Percentiles rank a stretch among this genome's conserved stretches.
These are phyloP conservation scores for Eutolmus rufibarbis DNA, from an alignment of 2,888 invertebrate species.

Conservation along the genomic window DNA sequence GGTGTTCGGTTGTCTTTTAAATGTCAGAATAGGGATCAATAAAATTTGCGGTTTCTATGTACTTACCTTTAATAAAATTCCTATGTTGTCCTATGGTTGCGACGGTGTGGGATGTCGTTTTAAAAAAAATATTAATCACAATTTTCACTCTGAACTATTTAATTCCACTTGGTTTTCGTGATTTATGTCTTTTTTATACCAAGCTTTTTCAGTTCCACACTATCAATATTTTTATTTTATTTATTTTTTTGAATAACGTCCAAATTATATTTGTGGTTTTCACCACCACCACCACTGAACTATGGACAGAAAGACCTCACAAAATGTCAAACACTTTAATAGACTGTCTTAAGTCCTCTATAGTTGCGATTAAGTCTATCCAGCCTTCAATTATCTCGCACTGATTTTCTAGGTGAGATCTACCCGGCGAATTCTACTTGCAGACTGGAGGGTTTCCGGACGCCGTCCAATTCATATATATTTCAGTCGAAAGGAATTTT, in stretches of 20 bases:
- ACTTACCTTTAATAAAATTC: conserved; percentile 44
- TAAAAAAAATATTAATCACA: not conserved
- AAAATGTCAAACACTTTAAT: not conserved
- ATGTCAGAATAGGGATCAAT: not conserved
- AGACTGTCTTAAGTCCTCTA: not conserved
- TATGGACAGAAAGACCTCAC: not conserved
- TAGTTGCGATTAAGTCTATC: not conserved
- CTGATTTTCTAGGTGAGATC: conserved; percentile 39
- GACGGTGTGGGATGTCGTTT: not conserved
- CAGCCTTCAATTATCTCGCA: conserved; percentile 25
- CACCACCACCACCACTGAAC: not conserved
- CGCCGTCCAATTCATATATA: conserved; percentile 46
- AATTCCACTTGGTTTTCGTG: not conserved
- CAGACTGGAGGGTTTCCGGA: conserved; percentile 41
- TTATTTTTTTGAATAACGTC: not conserved
- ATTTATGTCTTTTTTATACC: not conserved
- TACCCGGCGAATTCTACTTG: conserved; percentile 46
- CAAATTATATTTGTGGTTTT: not conserved
- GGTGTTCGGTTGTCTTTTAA: not conserved
- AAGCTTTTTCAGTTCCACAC: not conserved
- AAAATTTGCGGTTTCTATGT: not conserved
- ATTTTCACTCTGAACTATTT: not conserved
- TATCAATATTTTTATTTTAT: not conserved
- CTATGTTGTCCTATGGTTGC: conserved; percentile 43
- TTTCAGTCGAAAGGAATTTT: not conserved